A percentile compares a stretch with the other conserved stretches of the same genome.
Conservation (phyloP, 2,797 vertebrate species). For the Salmo trutta region DNA sequence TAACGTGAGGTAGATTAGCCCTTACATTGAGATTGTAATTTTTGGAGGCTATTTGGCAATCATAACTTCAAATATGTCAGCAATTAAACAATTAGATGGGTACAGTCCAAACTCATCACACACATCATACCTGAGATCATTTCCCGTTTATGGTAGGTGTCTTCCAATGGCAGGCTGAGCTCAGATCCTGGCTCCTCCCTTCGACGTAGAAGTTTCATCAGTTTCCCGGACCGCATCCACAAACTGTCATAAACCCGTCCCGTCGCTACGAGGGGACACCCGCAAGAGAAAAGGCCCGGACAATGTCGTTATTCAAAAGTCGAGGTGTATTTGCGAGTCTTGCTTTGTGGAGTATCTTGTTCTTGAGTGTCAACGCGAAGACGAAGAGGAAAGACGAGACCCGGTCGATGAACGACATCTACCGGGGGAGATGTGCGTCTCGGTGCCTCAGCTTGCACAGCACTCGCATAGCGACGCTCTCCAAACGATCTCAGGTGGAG, state of each 20-base stretch:
- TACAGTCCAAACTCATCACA: background rate
- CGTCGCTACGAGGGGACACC: slow-evolving; percentile 8
- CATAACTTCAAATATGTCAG: too few species aligned
- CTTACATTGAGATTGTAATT: too few species aligned
- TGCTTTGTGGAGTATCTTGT: slow-evolving; percentile 77
- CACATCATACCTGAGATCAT: background rate
- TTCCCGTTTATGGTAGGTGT: slow-evolving; percentile 32
- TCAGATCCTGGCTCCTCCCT: slow-evolving; percentile 59
- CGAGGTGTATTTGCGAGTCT: slow-evolving; percentile 53
- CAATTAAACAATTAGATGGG: background rate
- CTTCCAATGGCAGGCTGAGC: slow-evolving; percentile 66
- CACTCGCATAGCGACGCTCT: slow-evolving; percentile 81
- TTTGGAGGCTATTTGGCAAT: too few species aligned
- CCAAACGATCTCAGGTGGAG: slow-evolving; percentile 81
- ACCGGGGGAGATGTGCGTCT: slow-evolving; percentile 83
- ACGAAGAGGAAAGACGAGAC: slow-evolving; percentile 73
- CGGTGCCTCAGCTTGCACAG: slow-evolving; percentile 89
- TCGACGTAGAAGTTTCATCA: slow-evolving; percentile 55
- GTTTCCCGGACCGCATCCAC: slow-evolving; percentile 33
- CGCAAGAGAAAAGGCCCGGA: slow-evolving; percentile 26
- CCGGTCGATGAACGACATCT: slow-evolving; percentile 67
- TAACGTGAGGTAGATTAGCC: too few species aligned
- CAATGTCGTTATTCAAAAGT: slow-evolving; percentile 67
- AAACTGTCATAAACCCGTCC: slow-evolving; percentile 30
- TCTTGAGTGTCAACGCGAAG: slow-evolving; percentile 50